These are phyloP conservation scores for Achroia grisella DNA, from an alignment of 1,140 invertebrate species.

Conservation along the genomic window DNA sequence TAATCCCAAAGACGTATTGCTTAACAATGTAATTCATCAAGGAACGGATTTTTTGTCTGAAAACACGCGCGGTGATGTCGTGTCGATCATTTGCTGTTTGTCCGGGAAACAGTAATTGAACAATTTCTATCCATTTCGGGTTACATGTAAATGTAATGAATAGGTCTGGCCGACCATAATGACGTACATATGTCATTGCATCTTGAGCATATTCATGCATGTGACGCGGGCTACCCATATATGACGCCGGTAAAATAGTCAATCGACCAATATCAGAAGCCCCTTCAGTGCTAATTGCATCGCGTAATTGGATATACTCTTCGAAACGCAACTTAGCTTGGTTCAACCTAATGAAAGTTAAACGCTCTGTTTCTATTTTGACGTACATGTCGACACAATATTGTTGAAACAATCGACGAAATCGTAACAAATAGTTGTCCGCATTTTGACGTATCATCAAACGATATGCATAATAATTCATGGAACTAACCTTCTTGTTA, in stretches of 20 bases:
- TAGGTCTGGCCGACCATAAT: conserved; percentile 46
- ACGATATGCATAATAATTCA: conserved; percentile 30
- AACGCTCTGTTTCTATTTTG: conserved; percentile 46
- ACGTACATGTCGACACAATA: conserved; percentile 50
- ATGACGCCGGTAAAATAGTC: conserved; percentile 51
- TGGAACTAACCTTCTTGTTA: conserved; percentile 30
- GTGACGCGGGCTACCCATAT: conserved; percentile 42
- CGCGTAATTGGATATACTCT: conserved; percentile 42
- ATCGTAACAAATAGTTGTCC: conserved; percentile 43
- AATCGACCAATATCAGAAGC: conserved; percentile 32
- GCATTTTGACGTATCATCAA: conserved; percentile 42
- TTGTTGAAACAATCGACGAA: conserved; percentile 45
- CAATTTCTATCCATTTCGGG: conserved; percentile 72
- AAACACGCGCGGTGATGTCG: conserved; percentile 8
- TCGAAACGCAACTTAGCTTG: conserved; percentile 47
- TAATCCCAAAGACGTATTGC: conserved; percentile 2
- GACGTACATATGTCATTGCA: no score
- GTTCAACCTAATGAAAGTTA: conserved; percentile 36
- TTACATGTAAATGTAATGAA: no score
- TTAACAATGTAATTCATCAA: conserved; percentile 7
- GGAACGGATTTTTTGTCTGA: conserved; percentile 4
- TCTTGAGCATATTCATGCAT: conserved; percentile 39
- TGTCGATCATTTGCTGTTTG: conserved; percentile 41
- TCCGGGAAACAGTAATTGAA: conserved; percentile 48
- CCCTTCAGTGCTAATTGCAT: conserved; percentile 28